These are phyloP conservation scores for Corythornis leucogaster DNA, from an alignment of 2,797 vertebrate genomes.

Conservation along the genomic window DNA sequence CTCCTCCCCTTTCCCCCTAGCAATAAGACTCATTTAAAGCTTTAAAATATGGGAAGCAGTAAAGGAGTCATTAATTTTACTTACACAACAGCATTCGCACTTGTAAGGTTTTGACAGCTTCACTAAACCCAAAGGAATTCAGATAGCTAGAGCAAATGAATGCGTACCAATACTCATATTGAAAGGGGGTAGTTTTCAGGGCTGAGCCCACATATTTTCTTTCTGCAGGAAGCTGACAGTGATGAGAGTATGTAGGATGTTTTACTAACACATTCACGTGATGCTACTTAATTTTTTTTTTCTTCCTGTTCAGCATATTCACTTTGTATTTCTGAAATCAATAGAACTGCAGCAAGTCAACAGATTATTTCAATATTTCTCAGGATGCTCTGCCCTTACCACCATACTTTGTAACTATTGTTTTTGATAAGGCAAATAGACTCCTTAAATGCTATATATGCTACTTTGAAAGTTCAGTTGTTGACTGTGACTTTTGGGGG, in stretches of 20 bases:
- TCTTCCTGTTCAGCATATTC: slow-evolving; percentile 55
- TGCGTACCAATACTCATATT: neutral
- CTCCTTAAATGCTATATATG: neutral
- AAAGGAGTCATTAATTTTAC: slow-evolving; percentile 68
- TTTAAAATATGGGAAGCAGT: slow-evolving; percentile 63
- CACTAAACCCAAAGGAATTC: slow-evolving; percentile 57
- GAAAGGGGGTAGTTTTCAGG: slow-evolving; percentile 3
- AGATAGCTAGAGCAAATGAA: slow-evolving; percentile 37
- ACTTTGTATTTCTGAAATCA: slow-evolving; percentile 56
- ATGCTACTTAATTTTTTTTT: neutral
- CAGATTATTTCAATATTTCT: slow-evolving; percentile 56
- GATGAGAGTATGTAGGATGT: slow-evolving; percentile 14
- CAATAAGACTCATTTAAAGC: slow-evolving; percentile 50
- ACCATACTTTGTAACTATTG: neutral
- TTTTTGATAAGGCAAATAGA: neutral
- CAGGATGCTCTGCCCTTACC: neutral
- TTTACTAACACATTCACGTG: slow-evolving; percentile 47
- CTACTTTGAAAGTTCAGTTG: neutral
- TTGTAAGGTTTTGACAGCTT: slow-evolving; percentile 69
- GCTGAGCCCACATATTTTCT: slow-evolving; percentile 40
- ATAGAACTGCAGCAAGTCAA: slow-evolving; percentile 27
- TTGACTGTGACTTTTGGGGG: neutral
- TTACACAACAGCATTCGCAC: slow-evolving; percentile 47
- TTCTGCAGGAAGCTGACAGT: slow-evolving; percentile 10
- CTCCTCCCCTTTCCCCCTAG: neutral